These are phyloP conservation scores for Pemphredon lugubris DNA, from an alignment of 2,888 invertebrate genomes.

Conservation along the genomic window DNA sequence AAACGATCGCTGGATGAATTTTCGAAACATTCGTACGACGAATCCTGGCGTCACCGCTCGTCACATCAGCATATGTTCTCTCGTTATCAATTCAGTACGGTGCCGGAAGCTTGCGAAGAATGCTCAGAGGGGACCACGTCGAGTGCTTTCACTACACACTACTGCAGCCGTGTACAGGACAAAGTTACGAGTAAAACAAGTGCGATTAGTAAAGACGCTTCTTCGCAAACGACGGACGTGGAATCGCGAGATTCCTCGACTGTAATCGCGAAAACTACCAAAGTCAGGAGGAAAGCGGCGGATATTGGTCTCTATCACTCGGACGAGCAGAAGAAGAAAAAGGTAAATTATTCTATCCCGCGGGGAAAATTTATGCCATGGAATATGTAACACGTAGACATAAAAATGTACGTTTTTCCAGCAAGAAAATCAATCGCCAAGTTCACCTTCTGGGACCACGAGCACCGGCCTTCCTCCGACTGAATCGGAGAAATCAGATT, in stretches of 20 bases:
- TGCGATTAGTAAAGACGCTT: constrained; percentile 81
- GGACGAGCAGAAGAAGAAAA: constrained; percentile 66
- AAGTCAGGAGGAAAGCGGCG: constrained; percentile 56
- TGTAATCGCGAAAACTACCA: constrained; percentile 50
- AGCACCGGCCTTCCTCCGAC: constrained; percentile 46
- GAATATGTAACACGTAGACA: not conserved
- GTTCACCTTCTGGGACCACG: constrained; percentile 53
- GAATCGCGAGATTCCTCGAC: constrained; percentile 67
- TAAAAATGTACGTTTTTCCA: constrained; percentile 22
- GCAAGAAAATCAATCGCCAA: constrained; percentile 54
- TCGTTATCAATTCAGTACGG: constrained; percentile 73
- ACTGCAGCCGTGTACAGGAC: constrained; percentile 75
- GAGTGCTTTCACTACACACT: constrained; percentile 77
- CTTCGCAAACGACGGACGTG: constrained; percentile 82
- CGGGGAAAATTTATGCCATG: not conserved
- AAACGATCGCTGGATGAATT: constrained; percentile 49
- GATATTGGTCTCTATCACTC: constrained; percentile 42
- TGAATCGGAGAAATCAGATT: constrained; percentile 59
- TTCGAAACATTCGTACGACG: constrained; percentile 75
- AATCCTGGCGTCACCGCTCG: constrained; percentile 81
- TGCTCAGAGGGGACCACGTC: constrained; percentile 62
- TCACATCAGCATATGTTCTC: constrained; percentile 62
- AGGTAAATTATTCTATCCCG: constrained; percentile 55
- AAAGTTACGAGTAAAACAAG: constrained; percentile 66
- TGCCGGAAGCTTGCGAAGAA: constrained; percentile 81